phyloP scores from a whole-genome alignment of 92 coral and sea anemone species.

The Phymanthus crucifer region DNA sequence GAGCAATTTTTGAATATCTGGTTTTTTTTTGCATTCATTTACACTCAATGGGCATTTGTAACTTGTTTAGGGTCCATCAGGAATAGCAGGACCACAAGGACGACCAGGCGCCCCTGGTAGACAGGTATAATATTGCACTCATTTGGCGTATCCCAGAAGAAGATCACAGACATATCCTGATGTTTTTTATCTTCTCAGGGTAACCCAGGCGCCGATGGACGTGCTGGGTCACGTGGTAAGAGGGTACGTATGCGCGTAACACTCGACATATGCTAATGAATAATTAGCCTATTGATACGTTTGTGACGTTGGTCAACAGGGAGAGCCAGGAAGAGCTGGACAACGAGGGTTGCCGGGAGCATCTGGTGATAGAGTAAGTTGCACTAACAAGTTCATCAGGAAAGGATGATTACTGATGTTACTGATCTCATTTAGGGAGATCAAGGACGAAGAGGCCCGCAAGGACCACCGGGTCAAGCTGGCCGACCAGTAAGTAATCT shows the following conservation, averaged over 20 bases:
- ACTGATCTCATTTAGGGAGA: constrained; percentile 29
- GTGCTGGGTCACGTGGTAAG: constrained; percentile 68
- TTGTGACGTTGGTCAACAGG: constrained; percentile 25
- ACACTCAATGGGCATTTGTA: not conserved
- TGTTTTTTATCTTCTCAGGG: constrained; percentile 44
- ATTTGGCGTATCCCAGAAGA: not conserved
- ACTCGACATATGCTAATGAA: not conserved
- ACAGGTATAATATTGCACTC: constrained; percentile 32
- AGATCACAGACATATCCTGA: not conserved
- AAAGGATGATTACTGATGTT: no score
- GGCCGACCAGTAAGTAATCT: constrained; percentile 59
- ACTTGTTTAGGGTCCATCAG: constrained; percentile 58
- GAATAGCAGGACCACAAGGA: constrained; percentile 55
- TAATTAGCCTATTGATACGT: not conserved
- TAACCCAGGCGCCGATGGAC: constrained; percentile 65
- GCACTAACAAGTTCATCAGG: no score
- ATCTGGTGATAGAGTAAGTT: constrained; percentile 39
- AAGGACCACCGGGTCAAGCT: constrained; percentile 61
- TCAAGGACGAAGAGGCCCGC: constrained; percentile 48
- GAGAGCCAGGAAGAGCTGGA: constrained; percentile 44
- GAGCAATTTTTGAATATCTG: not conserved
- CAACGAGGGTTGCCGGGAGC: constrained; percentile 47
- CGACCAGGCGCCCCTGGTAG: constrained; percentile 70
- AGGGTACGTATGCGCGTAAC: constrained; percentile 36
- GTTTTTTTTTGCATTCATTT: no score